phyloP scores from a whole-genome alignment of 2,888 invertebrate genomes.

The Thyatira batis region DNA sequence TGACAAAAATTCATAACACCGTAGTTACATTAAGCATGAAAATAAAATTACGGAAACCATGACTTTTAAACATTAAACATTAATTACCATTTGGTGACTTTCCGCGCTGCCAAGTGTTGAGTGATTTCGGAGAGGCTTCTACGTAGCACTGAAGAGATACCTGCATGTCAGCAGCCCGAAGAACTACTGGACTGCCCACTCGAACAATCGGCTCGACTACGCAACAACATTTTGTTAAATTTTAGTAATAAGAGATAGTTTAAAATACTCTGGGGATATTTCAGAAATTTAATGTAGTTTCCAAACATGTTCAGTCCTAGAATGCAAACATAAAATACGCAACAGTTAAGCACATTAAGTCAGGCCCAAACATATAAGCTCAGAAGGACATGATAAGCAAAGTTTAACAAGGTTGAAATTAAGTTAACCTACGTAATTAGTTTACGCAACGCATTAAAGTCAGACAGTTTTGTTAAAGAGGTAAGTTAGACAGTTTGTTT shows the following conservation, averaged over 20 bases:
- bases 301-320: constrained; percentile 2
- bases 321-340: constrained; percentile 17
- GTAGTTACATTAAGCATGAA: neutral
- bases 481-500: constrained; percentile 42
- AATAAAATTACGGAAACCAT: no score
- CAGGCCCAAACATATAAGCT: neutral
- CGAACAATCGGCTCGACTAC: constrained; percentile 92
- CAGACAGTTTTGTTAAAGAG: constrained; percentile 38
- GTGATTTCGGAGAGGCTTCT: constrained; percentile 92
- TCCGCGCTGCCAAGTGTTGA: constrained; percentile 88
- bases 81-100: constrained; percentile 57
- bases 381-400: constrained; percentile 32
- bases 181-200: constrained; percentile 91
- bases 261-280: neutral
- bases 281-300: neutral
- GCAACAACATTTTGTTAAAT: constrained; percentile 18
- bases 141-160: constrained; percentile 92
- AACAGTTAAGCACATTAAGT: constrained; percentile 31
- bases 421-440: constrained; percentile 42
- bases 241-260: neutral
- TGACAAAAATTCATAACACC: constrained; percentile 24
- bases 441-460: constrained; percentile 35
- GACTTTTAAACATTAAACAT: neutral
- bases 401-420: constrained; percentile 43
- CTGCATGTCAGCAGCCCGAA: constrained; percentile 90